These are phyloP conservation scores for Xestia ashworthii DNA, from an alignment of 2,888 invertebrate species.

Conservation along the genomic window DNA sequence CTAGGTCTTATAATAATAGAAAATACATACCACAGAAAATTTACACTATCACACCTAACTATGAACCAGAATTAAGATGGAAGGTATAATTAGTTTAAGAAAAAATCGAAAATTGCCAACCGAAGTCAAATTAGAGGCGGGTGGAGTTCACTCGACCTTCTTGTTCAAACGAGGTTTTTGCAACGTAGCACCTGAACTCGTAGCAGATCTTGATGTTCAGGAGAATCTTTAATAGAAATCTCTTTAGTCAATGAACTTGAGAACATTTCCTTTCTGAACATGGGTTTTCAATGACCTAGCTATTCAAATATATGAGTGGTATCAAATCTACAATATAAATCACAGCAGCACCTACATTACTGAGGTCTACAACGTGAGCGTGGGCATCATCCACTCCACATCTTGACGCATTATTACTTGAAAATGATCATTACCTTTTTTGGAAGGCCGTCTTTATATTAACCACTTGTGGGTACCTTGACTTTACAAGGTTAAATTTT, in stretches of 20 bases:
- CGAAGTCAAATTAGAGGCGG: not conserved
- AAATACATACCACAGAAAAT: not conserved
- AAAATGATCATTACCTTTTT: conserved; percentile 73
- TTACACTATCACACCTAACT: too few species aligned
- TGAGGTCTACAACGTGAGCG: conserved; percentile 66
- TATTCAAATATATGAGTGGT: conserved; percentile 12
- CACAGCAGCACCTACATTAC: conserved; percentile 42
- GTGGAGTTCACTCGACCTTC: conserved; percentile 5
- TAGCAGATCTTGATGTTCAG: not conserved
- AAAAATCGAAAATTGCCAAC: conserved; percentile 2
- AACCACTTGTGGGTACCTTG: conserved; percentile 49
- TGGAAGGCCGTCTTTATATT: conserved; percentile 72
- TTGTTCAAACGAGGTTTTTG: conserved; percentile 7
- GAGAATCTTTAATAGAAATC: not conserved
- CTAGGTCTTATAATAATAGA: not conserved
- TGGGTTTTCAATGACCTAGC: conserved; percentile 17
- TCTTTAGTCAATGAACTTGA: not conserved
- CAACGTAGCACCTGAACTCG: conserved; percentile 6
- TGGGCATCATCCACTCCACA: conserved; percentile 74
- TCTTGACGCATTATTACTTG: conserved; percentile 69
- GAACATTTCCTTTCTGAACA: not conserved
- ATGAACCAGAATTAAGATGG: not conserved
- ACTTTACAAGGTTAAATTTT: conserved; percentile 37
- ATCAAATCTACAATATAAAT: conserved; percentile 33
- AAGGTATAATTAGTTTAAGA: not conserved